Base-by-base conservation (phyloP, 2,888 invertebrate species). In the Frankliniella intonsa region DNA sequence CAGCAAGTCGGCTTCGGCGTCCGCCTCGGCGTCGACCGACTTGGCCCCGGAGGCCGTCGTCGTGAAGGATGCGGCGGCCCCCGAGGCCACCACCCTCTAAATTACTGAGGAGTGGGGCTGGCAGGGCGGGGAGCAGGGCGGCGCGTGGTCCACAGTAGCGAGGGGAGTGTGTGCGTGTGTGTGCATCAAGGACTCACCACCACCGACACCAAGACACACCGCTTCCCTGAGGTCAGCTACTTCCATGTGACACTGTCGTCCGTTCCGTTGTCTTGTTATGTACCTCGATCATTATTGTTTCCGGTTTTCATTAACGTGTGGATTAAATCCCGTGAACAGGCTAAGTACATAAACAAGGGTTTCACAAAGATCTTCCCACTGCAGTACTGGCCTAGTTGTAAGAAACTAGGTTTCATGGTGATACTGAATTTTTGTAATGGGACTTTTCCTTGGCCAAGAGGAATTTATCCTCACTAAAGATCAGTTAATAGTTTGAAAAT, bases 1-100 rank as follows among this genome's bases (percentile, higher is more conserved):
- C 69, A 76, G 69, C 69, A 76, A 76, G 69, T 76, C 69, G 69
- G 69, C 69, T 76, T 76, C 69, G 69, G 69, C 69, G 69, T 76
- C 69, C 25, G 69, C 69, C 22, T 76, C 69, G 69, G 69, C 69
- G 69, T 76, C 69, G 69, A 76, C 69, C 69, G 69, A 76, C 69
- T 76, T 76, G 69, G 69, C 69, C 69, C 69, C 69, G 69, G 69
- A 76, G 69, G 69, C 69, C 12, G 69, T 76, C 69, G 69, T 76
- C 69, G 69, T 76, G 69, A 76, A 76, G 25, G 69, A 76, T 12
- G 69, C 69, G 12, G 69, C 69, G 11, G 69, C 69, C 69, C 25
- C 69, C 22, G 69, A 76, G 69, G 69, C 69, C 69, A 76, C 69
- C 69, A 76, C 69, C 69, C 69, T 76, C 11, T 76, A 12, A 76